A percentile compares a stretch with the other conserved stretches of the same genome.
Conservation (phyloP, 2,888 invertebrate genomes). For the Minunthozetes semirufus region DNA sequence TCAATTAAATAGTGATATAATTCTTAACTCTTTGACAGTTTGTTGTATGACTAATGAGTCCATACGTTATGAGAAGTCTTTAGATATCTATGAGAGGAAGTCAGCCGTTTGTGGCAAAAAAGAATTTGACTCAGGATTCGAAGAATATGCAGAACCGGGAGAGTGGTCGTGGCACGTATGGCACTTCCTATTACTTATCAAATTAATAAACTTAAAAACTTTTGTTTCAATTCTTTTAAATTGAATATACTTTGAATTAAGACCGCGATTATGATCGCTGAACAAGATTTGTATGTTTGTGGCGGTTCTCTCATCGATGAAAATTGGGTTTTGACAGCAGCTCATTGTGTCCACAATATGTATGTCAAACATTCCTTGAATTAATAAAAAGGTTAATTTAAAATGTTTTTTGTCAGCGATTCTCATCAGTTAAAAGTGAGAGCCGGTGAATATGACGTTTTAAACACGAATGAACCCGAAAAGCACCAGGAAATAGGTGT, state of each 20-base stretch:
- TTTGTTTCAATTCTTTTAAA: background rate
- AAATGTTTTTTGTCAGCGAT: background rate
- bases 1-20: too few species aligned
- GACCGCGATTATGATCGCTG: slow-evolving; percentile 50
- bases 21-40: slow-evolving; percentile 43
- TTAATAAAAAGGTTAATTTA: background rate
- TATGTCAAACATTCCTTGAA: slow-evolving; percentile 44
- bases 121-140: slow-evolving; percentile 45
- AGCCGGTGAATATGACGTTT: slow-evolving; percentile 50
- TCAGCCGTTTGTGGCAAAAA: slow-evolving; percentile 42
- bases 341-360: slow-evolving; percentile 51
- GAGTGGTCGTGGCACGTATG: slow-evolving; percentile 52
- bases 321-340: slow-evolving; percentile 49
- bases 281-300: slow-evolving; percentile 50
- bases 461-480: slow-evolving; percentile 47
- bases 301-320: slow-evolving; percentile 49
- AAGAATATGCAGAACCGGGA: slow-evolving; percentile 48
- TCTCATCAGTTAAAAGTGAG: slow-evolving; percentile 47
- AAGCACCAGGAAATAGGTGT: slow-evolving; percentile 48
- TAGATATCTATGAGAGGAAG: slow-evolving; percentile 39
- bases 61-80: slow-evolving; percentile 45
- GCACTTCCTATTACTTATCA: slow-evolving; percentile 27
- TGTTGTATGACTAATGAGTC: slow-evolving; percentile 48
- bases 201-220: slow-evolving; percentile 35
- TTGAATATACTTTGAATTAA: slow-evolving; percentile 41